phyloP scores from a whole-genome alignment of 2,888 invertebrate genomes.

The Uropetala carovei region DNA sequence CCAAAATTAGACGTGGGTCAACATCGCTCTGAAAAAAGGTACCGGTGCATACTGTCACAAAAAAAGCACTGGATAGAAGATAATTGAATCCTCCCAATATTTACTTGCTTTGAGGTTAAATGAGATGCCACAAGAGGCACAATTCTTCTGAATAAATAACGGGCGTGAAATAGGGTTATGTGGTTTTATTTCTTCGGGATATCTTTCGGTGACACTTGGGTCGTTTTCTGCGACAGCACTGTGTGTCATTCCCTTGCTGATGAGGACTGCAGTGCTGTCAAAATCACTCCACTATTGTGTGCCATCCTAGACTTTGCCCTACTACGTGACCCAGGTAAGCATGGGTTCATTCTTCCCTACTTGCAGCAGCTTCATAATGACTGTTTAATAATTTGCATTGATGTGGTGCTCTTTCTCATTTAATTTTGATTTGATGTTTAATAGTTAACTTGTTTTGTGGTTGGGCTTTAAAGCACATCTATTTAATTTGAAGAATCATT shows the following conservation, averaged over 20 bases:
- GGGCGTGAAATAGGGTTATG: background rate
- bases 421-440: too few relatives aligned
- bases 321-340: slow-evolving; percentile 8
- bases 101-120: background rate
- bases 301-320: slow-evolving; percentile 17
- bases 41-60: too few relatives aligned
- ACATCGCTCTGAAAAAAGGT: too few relatives aligned
- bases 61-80: background rate
- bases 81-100: background rate
- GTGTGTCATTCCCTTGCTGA: slow-evolving; percentile 17
- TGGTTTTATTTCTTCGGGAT: background rate
- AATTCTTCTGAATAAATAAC: background rate
- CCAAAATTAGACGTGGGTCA: too few relatives aligned
- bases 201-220: slow-evolving; percentile 22
- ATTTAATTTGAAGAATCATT: too few relatives aligned
- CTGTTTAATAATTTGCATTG: too few relatives aligned
- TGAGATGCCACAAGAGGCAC: too few relatives aligned
- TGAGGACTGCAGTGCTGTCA: slow-evolving; percentile 26
- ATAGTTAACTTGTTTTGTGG: too few relatives aligned
- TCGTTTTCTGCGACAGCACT: slow-evolving; percentile 35
- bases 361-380: background rate
- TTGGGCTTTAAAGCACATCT: too few relatives aligned
- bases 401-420: too few relatives aligned
- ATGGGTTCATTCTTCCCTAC: slow-evolving; percentile 9
- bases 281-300: slow-evolving; percentile 16